Evolutionary conservation across 1,140 invertebrate species (phyloP), one percentile per base, ranked within the genome.

Genomic region (Drosophila novamexicana): DNA sequence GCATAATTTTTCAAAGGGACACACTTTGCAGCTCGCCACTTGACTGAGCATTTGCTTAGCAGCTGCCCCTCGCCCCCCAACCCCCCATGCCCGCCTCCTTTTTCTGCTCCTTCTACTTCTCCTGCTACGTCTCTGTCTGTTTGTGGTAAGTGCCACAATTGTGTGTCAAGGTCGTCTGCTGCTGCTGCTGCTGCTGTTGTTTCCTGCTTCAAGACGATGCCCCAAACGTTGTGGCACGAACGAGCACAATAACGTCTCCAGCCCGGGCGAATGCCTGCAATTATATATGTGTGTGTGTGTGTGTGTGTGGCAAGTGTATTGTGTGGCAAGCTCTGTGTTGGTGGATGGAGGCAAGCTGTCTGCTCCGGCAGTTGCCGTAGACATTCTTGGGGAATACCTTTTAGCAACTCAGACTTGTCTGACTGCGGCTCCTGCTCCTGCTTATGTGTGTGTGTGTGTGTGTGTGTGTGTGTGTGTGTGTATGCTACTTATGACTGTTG

Each of bases 301-400:
- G 4, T 75, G 12, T 75, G 65, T 74, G 53, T 64, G 49, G 79
- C 68, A 77, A 81, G 79, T 81, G 80, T 83, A 76, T 83, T 84
- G 69, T 84, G 65, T 68, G 58, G 70, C 45, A 42, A 40, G 50
- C 36, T 64, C 44, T 34, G 29, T 14, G 49, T 14, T 22, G 49
- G 59, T 29, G 57, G 18, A 5, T 47, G 49, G 14, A 42, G 56
- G 34, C 22, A 29, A 42, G 59, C 22, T 40, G 47, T 67, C 63
- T 67, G 63, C 16, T 40, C 40, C 29, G 63, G 52, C 63, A 65
- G 61, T 53, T 63, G 52, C 61, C 82, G 71, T 69, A 76, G 83
- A 79, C 72, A 86, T 86, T 88, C 83, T 86, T 86, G 83, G 83
- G 83, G 83, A 86, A 86, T 86, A 88, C 83, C 83, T 86, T 82